Evolutionary conservation across 2,888 invertebrate genomes (phyloP).

Genomic region (Meteorus cinctellus): DNA sequence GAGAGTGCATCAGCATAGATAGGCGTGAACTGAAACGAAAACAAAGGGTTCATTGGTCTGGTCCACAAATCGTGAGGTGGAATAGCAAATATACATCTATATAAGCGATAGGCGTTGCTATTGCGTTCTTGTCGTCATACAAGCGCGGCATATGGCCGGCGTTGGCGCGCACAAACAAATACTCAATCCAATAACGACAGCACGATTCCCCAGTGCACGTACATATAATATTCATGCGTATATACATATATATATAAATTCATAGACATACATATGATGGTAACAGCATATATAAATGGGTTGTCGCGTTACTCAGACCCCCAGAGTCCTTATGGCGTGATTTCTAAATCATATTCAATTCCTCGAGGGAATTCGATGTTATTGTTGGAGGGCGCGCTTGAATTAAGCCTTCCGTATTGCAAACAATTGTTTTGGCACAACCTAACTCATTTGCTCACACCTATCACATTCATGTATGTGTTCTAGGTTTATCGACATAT

Average conservation of each 20-base stretch:
- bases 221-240: background rate
- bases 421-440: constrained; percentile 58
- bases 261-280: constrained; percentile 27
- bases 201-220: background rate
- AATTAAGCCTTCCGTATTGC: constrained; percentile 64
- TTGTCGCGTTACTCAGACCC: constrained; percentile 20
- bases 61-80: constrained; percentile 42
- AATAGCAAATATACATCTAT: constrained; percentile 29
- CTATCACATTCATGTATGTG: background rate
- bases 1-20: constrained; percentile 31
- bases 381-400: constrained; percentile 48
- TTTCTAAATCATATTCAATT: constrained; percentile 67
- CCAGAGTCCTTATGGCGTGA: constrained; percentile 63
- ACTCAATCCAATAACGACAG: constrained; percentile 34
- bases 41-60: constrained; percentile 64
- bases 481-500: no score
- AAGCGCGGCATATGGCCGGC: constrained; percentile 63
- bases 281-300: constrained; percentile 17
- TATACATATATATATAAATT: constrained; percentile 11
- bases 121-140: constrained; percentile 20
- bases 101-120: constrained; percentile 12
- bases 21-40: constrained; percentile 62
- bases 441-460: constrained; percentile 31
- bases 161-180: constrained; percentile 60
- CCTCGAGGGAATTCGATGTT: constrained; percentile 53